Percentiles rank a stretch among this genome's conserved stretches.
phyloP scores from a whole-genome alignment of 2,888 invertebrate genomes.

The Pseudococcus longispinus region DNA sequence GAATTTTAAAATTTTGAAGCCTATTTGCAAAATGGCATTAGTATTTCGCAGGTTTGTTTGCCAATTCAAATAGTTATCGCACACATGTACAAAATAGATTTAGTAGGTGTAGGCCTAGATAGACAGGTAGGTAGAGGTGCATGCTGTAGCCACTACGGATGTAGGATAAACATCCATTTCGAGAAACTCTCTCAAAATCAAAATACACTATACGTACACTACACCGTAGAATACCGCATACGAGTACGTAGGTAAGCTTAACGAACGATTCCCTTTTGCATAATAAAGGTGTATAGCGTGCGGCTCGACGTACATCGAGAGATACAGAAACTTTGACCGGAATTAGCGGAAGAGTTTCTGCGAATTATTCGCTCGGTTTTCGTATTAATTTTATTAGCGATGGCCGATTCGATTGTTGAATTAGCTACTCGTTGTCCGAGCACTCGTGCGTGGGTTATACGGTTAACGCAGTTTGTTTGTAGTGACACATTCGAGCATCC shows the following conservation, averaged over 20 bases:
- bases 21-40: too few species aligned
- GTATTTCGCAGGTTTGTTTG: too few species aligned
- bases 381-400: constrained; percentile 5
- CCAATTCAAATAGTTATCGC: too few species aligned
- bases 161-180: too few species aligned
- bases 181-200: neutral
- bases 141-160: too few species aligned
- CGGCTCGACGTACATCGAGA: neutral
- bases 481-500: neutral
- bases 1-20: too few species aligned
- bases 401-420: neutral
- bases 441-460: neutral
- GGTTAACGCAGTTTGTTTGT: neutral
- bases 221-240: neutral
- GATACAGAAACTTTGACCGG: neutral
- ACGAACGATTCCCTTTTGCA: neutral
- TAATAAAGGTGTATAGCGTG: neutral
- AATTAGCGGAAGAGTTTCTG: neutral
- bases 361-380: neutral
- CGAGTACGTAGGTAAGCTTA: neutral
- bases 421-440: neutral
- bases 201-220: neutral
- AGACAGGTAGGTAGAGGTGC: too few species aligned
- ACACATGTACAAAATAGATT: too few species aligned
- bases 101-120: too few species aligned